Percentiles rank a stretch among this genome's conserved stretches.
These are phyloP conservation scores for Archaeoteleia sp. DNA, from an alignment of 2,888 invertebrate species.

Conservation along the genomic window DNA sequence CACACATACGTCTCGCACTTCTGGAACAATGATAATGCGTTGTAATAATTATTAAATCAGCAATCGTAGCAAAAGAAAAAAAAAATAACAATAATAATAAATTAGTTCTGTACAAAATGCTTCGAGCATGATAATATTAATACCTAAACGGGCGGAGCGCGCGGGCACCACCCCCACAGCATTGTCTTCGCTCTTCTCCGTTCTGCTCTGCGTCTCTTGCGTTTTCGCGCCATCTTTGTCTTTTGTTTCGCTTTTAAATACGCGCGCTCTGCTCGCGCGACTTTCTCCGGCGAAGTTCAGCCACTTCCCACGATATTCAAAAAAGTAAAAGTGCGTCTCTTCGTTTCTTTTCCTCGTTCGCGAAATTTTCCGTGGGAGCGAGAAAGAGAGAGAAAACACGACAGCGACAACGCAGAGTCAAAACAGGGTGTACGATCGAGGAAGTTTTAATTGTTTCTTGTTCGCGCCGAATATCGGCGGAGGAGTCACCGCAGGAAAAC, in stretches of 20 bases:
- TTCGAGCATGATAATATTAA: conserved; percentile 71
- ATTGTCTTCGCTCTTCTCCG: conserved; percentile 52
- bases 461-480: conserved; percentile 34
- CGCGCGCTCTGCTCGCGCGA: too few species aligned
- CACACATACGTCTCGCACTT: conserved; percentile 50
- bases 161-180: conserved; percentile 63
- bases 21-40: conserved; percentile 69
- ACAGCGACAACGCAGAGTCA: conserved; percentile 5
- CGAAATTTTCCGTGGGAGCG: too few species aligned
- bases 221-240: too few species aligned
- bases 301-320: too few species aligned
- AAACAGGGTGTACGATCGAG: conserved; percentile 6
- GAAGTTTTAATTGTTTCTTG: conserved; percentile 1
- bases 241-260: conserved; percentile 24
- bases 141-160: conserved; percentile 62
- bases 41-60: conserved; percentile 59
- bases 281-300: conserved; percentile 15
- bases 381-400: too few species aligned
- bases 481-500: neutral
- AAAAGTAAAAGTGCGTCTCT: too few species aligned
- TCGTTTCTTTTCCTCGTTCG: too few species aligned
- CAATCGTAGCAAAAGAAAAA: conserved; percentile 68
- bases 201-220: conserved; percentile 17
- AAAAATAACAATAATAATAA: conserved; percentile 74
- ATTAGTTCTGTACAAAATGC: conserved; percentile 75